Base-by-base conservation (phyloP, 1,140 invertebrate genomes). In the Drosophila aff. region DNA sequence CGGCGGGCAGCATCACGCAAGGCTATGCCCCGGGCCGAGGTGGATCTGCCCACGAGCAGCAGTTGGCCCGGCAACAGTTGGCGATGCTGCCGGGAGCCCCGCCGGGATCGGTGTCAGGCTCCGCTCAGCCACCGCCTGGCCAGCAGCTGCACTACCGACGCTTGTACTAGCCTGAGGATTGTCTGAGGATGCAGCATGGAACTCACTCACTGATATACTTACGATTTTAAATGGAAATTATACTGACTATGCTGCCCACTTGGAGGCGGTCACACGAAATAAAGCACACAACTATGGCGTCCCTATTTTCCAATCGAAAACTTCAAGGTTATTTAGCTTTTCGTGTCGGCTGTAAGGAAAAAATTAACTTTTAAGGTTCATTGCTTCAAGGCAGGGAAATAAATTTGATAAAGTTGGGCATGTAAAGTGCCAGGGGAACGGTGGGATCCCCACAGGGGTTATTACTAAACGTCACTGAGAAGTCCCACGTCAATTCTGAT, bases 1-100 rank as follows among this genome's bases (percentile, higher is more conserved):
- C 87, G 18, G 74, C 77, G 26, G 81, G 86, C 13, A 92, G 92
- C 64, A 93, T 92, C 67, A 92, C 87, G 13, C 92, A 93, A 68
- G 92, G 92, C 50, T 93, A 93, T 81, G 79, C 82, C 15, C 79
- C 80, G 11, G 75, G 89, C 7, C 85, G 91, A 5, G 76, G 67
- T 7, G 55, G 79, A 36, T 57, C 73, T 21, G 73, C 60, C 23
- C 91, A 89, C 62, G 87, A 91, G 28, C 91, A 89, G 57, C 87
- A 91, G 71, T 38, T 91, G 40, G 65, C 82, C 13, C 72, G 89
- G 8, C 91, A 92, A 55, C 91, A 92, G 38, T 50, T 92, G 60
- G 74, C 90, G 16, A 74, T 92, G 72, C 63, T 92, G 74, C 74
- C 91, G 23, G 77, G 76, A 23, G 66, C 81, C 9, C 73, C 76